Evolutionary conservation across 2,888 invertebrate species (phyloP).

Genomic region (Oligia strigilis): DNA sequence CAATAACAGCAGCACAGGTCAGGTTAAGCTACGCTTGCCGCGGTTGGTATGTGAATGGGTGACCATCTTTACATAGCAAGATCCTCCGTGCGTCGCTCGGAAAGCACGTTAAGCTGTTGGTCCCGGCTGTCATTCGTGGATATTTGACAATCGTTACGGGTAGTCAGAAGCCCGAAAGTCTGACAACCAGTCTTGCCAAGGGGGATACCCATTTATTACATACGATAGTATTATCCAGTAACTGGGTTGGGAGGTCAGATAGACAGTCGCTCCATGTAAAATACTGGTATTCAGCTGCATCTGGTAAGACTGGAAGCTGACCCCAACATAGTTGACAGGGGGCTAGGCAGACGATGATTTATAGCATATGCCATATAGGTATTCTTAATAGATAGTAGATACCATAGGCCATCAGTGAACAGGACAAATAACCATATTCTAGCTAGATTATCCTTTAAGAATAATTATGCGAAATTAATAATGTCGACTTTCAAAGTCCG

Average conservation of each 20-base stretch:
- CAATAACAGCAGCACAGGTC: not conserved
- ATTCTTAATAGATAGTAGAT: not conserved
- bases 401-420: not conserved
- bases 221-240: not conserved
- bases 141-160: too few species aligned
- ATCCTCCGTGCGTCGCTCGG: too few species aligned
- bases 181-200: not conserved
- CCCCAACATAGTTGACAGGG: too few species aligned
- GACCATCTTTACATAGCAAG: too few species aligned
- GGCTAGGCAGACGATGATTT: not conserved
- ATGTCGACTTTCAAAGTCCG: slow-evolving; percentile 8
- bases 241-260: not conserved
- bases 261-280: too few species aligned
- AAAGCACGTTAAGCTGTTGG: too few species aligned
- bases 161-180: too few species aligned
- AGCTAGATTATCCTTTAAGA: not conserved
- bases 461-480: not conserved
- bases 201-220: not conserved
- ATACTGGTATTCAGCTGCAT: not conserved
- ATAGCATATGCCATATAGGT: too few species aligned
- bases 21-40: too few species aligned
- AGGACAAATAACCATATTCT: not conserved
- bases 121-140: not conserved
- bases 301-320: not conserved
- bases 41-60: too few species aligned